Evolutionary conservation across 2,888 invertebrate genomes (phyloP), one percentile per base, ranked within the genome.

Genomic region (Callimorpha dominula): DNA sequence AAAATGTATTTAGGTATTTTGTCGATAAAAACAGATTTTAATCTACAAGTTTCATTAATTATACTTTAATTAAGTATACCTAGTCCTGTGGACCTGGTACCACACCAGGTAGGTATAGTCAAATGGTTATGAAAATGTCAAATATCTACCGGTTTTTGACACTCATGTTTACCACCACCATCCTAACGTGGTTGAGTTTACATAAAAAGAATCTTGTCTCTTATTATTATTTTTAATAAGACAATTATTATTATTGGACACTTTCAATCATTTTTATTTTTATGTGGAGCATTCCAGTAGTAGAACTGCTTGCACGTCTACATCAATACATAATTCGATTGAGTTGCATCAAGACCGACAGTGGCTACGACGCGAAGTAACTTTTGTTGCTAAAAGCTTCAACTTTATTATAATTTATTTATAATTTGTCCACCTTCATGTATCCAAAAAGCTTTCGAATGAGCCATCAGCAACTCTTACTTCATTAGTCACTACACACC

Each of bases 401-500:
- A 31, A 60, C 31, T 6, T 0, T 5, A 60, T 31, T 57, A 57
- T 12, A 31, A 14, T 60, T 60, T 20, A 6, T 60, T 60, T 31
- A 4, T 5, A 14, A 60, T 14, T 12, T 31, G 31, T 31, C 11
- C 60, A 60, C 60, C 3, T 60, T 31, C 20, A 57, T 31, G 31
- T 60, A 60, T 60, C 31, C 11, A 31, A 60, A 43, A 60, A 31
- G 31, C 5, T 57, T 57, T 11, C 20, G 31, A 60, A 20, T 11
- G 14, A 54, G 42, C 14, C 7, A 54, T 50, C 50, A 50, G 14
- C 8, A 68, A 67, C 66, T 72, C 74, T 70, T 65, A 82, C 76
- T 79, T 69, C 77, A 80, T 75, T 65, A 66, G 73, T 77, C 20
- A 81, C 80, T 80, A 79, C 77, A 73, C 74, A 77, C 73, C 75